A percentile compares a stretch with the other conserved stretches of the same genome.
These are phyloP conservation scores for Schlechtendalia chinensis DNA, from an alignment of 1,140 invertebrate species.

Conservation along the genomic window DNA sequence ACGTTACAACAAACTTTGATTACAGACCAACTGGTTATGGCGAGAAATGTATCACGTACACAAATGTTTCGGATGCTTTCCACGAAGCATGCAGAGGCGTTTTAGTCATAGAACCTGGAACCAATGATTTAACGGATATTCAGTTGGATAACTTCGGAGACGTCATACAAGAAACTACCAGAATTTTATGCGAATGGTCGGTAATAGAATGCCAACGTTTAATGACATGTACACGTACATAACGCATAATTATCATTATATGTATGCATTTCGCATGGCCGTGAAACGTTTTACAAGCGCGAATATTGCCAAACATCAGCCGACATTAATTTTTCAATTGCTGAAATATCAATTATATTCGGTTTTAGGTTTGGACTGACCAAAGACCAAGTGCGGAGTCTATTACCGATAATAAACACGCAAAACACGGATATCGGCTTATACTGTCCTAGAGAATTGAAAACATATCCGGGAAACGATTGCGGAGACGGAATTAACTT, in stretches of 20 bases:
- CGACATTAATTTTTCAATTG: no score
- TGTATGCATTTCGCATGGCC: no score
- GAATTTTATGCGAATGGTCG: constrained; percentile 42
- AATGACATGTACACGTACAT: no score
- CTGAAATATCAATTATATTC: no score
- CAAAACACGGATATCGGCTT: constrained; percentile 80
- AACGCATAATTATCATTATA: no score
- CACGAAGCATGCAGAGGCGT: constrained; percentile 40
- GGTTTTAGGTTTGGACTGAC: constrained; percentile 77
- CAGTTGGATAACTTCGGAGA: constrained; percentile 40
- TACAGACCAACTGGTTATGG: constrained; percentile 21
- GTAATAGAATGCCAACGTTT: background rate
- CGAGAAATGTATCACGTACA: constrained; percentile 33
- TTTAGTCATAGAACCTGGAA: constrained; percentile 19
- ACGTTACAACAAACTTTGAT: background rate
- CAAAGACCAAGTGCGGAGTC: constrained; percentile 81
- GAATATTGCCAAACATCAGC: no score
- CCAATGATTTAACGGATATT: constrained; percentile 42
- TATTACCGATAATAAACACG: constrained; percentile 81
- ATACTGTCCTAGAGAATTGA: constrained; percentile 81
- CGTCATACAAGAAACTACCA: constrained; percentile 36
- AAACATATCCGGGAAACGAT: constrained; percentile 68
- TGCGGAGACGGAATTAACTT: constrained; percentile 62
- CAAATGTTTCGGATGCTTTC: constrained; percentile 33
- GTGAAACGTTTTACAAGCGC: no score